phyloP scores from a whole-genome alignment of 2,888 invertebrate species.

The Neelides folsomi region DNA sequence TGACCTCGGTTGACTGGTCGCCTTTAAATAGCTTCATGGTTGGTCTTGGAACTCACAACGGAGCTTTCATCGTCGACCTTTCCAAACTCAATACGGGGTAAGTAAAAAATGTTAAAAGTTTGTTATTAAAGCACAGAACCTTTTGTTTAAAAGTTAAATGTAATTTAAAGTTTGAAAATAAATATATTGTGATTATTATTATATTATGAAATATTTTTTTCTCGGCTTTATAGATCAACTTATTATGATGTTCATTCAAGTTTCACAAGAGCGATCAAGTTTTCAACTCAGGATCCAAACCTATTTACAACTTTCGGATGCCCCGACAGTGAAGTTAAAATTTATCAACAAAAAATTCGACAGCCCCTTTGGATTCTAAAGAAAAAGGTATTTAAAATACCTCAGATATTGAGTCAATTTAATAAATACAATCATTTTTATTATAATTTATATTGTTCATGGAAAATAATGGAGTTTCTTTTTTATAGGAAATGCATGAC shows the following conservation, averaged over 20 bases:
- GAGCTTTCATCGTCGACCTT: constrained; percentile 29
- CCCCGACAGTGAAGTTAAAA: constrained; percentile 11
- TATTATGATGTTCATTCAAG: constrained; percentile 9
- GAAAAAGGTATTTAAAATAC: constrained; percentile 10
- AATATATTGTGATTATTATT: too few species aligned
- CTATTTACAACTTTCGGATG: constrained; percentile 10
- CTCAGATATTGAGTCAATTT: too few species aligned
- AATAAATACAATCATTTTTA: too few species aligned
- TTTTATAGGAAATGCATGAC: constrained; percentile 11
- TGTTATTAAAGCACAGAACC: not conserved
- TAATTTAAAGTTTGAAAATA: not conserved
- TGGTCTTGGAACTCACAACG: constrained; percentile 37
- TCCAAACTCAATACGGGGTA: constrained; percentile 13
- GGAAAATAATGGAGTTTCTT: not conserved
- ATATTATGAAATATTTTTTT: too few species aligned
- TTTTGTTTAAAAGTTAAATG: too few species aligned
- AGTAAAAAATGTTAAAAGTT: constrained; percentile 1
- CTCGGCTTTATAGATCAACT: constrained; percentile 2
- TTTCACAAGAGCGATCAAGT: constrained; percentile 10
- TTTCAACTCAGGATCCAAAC: constrained; percentile 10
- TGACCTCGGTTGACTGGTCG: constrained; percentile 59
- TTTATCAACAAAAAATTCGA: constrained; percentile 12
- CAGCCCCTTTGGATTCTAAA: constrained; percentile 10
- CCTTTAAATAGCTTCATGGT: constrained; percentile 47
- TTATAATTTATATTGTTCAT: not conserved